A percentile compares a stretch with the other conserved stretches of the same genome.
Conservation (phyloP, 2,888 invertebrate genomes). For the Cerceris ruficornis region DNA sequence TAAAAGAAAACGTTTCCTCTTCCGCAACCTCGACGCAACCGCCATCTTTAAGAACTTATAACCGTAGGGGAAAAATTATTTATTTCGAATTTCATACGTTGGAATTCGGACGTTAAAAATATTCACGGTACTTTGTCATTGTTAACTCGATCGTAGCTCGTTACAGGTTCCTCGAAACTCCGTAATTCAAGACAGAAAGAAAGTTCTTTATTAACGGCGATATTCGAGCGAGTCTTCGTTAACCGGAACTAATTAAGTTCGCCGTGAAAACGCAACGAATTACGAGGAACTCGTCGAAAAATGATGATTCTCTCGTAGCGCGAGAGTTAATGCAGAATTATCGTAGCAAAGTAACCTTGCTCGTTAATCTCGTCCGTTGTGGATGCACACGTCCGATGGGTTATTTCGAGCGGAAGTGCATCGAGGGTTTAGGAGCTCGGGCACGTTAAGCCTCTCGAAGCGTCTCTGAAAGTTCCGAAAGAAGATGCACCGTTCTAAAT, state of each 20-base stretch:
- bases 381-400: conserved; percentile 44
- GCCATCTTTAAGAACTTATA: no score
- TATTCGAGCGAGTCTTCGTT: neutral
- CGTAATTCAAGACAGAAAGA: no score
- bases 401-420: conserved; percentile 57
- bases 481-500: conserved; percentile 50
- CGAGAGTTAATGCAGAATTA: conserved; percentile 16
- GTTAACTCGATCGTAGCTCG: no score
- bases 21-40: no score
- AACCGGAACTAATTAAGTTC: conserved; percentile 1
- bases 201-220: neutral
- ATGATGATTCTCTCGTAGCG: no score
- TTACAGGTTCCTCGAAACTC: no score
- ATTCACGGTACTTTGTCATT: no score
- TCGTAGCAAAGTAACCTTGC: conserved; percentile 21
- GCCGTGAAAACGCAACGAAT: neutral
- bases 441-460: conserved; percentile 22
- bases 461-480: conserved; percentile 32
- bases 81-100: no score
- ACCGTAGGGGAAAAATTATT: no score
- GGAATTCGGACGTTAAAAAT: no score
- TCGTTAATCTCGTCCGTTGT: conserved; percentile 49
- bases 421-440: conserved; percentile 21
- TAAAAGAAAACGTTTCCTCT: no score
- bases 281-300: neutral